Base-by-base conservation (phyloP, 2,113 vertebrate species). In the Bujurquina vittata region DNA sequence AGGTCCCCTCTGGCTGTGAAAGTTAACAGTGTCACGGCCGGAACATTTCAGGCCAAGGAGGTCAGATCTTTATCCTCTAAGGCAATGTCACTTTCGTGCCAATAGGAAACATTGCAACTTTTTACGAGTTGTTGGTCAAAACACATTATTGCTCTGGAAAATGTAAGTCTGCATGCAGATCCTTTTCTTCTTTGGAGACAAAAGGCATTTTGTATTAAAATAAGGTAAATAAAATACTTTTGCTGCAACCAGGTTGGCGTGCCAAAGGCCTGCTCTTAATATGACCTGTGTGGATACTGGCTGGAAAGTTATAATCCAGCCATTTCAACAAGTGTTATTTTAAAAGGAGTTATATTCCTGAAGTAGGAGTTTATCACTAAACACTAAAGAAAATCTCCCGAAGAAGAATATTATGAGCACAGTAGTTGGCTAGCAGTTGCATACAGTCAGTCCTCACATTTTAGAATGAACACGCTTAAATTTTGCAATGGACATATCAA, bases 61-160 rank as follows among this genome's bases (percentile, higher is more conserved):
- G 69, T 91, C 88, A 87, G 67, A 54, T 81, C 69, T 80, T 76
- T 52, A 80, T 75, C 57, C 69, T 52, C 62, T n/a, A 18, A 60
- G 54, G 61, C 57, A 82, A 79, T 60, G 11, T 56, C 35, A 31
- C 58, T 73, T 29, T 40, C 10, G 37, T 72, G 84, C 33, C 81
- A 58, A 1, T 5, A 43, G 62, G 37, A 57, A 59, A 69, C 23
- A 49, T 4, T 69, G 63, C 15, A 49, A 40, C 22, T 69, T 49
- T 69, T 0, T 69, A 23, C 11, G 63, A 69, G 63, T 43, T 49
- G 63, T 49, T 29, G 26, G 15, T 49, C 26, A 69, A 49, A 67
- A 29, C 40, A 67, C 4, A 0, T 46, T 22, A 18, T 67, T 67
- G 22, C 40, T 11, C 63, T 49, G 63, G 63, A 67, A 67, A 46